Evolutionary conservation across 2,797 vertebrate species (phyloP).

Genomic region (Crenuchus spilurus): DNA sequence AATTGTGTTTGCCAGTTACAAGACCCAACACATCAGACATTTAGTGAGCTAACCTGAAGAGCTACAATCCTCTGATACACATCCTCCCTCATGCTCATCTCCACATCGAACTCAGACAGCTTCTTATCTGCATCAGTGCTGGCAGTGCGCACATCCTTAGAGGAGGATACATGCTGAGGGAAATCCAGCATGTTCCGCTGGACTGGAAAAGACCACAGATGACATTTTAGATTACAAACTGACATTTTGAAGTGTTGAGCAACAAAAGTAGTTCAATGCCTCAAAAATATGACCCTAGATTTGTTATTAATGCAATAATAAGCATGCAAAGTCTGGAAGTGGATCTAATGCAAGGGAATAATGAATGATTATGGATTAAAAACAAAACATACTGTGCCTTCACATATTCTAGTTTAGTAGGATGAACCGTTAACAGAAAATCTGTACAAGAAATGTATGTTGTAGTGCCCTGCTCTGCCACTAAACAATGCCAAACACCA

Average conservation of each 20-base stretch:
- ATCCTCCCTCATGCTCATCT: slow-evolving; percentile 97
- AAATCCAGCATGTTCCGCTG: slow-evolving; percentile 93
- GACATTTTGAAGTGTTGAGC: no score
- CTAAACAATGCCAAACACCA: slow-evolving; percentile 52
- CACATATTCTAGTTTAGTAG: background rate
- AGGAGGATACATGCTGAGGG: slow-evolving; percentile 91
- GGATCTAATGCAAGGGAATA: background rate
- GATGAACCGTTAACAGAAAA: slow-evolving; percentile 5
- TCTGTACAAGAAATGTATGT: slow-evolving; percentile 9
- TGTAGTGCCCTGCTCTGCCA: slow-evolving; percentile 14
- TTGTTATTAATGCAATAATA: background rate
- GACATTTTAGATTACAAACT: background rate
- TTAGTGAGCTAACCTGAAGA: slow-evolving; percentile 81
- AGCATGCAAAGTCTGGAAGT: no score
- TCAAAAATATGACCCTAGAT: background rate
- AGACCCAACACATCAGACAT: background rate
- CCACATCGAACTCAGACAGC: slow-evolving; percentile 94
- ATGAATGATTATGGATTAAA: background rate
- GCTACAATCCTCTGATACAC: slow-evolving; percentile 91
- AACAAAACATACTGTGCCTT: background rate
- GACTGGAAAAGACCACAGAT: slow-evolving; percentile 71
- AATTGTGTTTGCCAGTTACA: no score
- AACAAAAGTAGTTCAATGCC: no score
- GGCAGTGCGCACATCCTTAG: slow-evolving; percentile 84
- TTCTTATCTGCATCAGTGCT: slow-evolving; percentile 94